A percentile compares a stretch with the other conserved stretches of the same genome.
These are phyloP conservation scores for Morone saxatilis DNA, from an alignment of 2,113 vertebrate genomes.

Conservation along the genomic window DNA sequence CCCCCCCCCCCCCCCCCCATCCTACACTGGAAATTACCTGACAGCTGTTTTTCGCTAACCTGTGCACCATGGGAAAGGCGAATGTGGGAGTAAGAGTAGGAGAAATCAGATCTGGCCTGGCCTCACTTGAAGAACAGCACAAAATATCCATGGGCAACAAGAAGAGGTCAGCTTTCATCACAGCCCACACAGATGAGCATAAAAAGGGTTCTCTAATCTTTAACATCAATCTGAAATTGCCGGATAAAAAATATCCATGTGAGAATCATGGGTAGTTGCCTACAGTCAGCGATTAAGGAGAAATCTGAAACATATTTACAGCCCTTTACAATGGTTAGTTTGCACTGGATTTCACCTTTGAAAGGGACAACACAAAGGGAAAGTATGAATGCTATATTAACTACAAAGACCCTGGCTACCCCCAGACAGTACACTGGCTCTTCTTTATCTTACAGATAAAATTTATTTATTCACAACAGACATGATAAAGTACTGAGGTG, in stretches of 20 bases:
- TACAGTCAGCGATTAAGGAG: background rate
- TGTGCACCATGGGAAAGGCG: slow-evolving; percentile 37
- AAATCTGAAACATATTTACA: slow-evolving; percentile 21
- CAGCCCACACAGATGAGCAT: slow-evolving; percentile 34
- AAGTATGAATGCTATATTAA: background rate
- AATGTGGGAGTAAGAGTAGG: slow-evolving; percentile 37
- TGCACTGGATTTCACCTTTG: background rate
- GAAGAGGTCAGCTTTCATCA: slow-evolving; percentile 52
- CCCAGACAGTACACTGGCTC: background rate
- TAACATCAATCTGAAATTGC: slow-evolving; percentile 18
- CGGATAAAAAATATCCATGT: slow-evolving; percentile 11
- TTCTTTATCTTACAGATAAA: background rate
- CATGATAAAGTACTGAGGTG: background rate
- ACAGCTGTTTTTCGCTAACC: slow-evolving; percentile 66
- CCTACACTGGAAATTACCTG: slow-evolving; percentile 63
- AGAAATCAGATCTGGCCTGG: slow-evolving; percentile 51
- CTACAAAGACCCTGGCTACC: background rate
- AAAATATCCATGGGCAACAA: slow-evolving; percentile 35
- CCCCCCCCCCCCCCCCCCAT: slow-evolving; percentile 4
- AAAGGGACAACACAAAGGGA: background rate
- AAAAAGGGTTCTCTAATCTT: slow-evolving; percentile 2
- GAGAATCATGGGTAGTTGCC: background rate
- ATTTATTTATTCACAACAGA: background rate
- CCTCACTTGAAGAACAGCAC: slow-evolving; percentile 18
- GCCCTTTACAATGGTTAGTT: slow-evolving; percentile 11